Base-by-base conservation (phyloP, 2,113 vertebrate genomes). In the Reinhardtius hippoglossoides region DNA sequence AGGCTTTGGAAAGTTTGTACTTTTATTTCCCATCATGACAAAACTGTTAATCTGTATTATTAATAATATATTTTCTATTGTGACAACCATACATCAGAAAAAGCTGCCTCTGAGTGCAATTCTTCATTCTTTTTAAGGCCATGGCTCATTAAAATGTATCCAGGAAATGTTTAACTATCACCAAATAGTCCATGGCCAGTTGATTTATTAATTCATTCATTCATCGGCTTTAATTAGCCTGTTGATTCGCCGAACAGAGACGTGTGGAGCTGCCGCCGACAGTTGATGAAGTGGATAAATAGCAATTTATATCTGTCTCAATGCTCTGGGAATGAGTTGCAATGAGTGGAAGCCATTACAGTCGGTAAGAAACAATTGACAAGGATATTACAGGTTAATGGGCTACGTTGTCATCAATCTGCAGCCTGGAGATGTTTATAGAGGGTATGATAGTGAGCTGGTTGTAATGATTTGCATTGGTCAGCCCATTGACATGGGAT, bases 311-410 rank as follows among this genome's bases (percentile, higher is more conserved):
- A 44, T 73, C n/a, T 20, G 26, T 64, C 23, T 56, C 14, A 27
- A 64, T 20, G 40, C 65, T 62, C n/a, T 3, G 69, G 52, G 21
- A 60, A 74, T 12, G 27, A 64, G 31, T 23, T 10, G 42, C 24
- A 57, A 40, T 60, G 48, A 74, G 67, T 62, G 64, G 50, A 46
- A 6, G 26, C 56, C n/a, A 57, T 82, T 68, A 59, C 35, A 74
- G 61, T 78, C 21, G 35, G 21, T 42, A 9, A 69, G 54, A 76
- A 78, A 72, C 66, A 67, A 73, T 73, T 74, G 35, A 73, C 71
- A 56, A 64, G 35, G 42, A 71, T 65, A 72, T 70, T 69, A 78
- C 70, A 40, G 58, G 55, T 60, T 66, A 81, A 82, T 70, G 55
- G 54, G 56, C 65, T 9, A 6, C 46, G 15, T 1, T 58, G 24